These are phyloP conservation scores for Ophion costatus DNA, from an alignment of 2,888 invertebrate species.

Conservation along the genomic window DNA sequence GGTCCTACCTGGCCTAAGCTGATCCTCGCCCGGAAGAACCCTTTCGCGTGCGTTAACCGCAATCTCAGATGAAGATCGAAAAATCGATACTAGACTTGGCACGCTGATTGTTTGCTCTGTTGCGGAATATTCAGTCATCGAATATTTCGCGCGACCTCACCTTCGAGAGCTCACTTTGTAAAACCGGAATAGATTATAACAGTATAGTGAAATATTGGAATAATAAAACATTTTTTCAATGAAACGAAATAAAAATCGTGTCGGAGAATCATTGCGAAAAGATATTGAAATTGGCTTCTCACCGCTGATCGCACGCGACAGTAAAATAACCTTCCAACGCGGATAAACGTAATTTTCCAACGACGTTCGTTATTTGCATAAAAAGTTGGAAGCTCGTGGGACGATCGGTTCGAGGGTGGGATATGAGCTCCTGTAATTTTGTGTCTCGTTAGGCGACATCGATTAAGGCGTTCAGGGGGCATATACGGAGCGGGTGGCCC, in stretches of 20 bases:
- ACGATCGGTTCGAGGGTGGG: constrained; percentile 5
- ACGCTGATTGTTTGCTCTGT: not conserved
- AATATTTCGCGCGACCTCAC: not conserved
- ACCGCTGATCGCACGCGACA: not conserved
- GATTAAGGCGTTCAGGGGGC: constrained; percentile 72
- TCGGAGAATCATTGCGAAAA: not conserved
- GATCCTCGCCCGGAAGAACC: constrained; percentile 28
- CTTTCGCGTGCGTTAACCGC: constrained; percentile 25
- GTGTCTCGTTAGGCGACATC: constrained; percentile 74
- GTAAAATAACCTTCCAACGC: too few relatives aligned
- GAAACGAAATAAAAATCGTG: not conserved
- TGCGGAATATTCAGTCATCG: constrained; percentile 17
- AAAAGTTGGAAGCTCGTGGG: not conserved
- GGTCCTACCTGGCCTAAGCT: constrained; percentile 42
- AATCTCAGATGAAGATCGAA: constrained; percentile 45
- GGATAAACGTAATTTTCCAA: too few relatives aligned
- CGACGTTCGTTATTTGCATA: not conserved
- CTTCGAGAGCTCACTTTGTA: not conserved
- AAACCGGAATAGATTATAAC: not conserved
- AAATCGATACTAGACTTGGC: constrained; percentile 30
- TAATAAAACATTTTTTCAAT: not conserved
- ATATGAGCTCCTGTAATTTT: constrained; percentile 50
- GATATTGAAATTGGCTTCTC: not conserved
- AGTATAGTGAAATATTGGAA: not conserved
- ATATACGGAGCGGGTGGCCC: constrained; percentile 77